A percentile compares a stretch with the other conserved stretches of the same genome.
phyloP scores from a whole-genome alignment of 1,140 invertebrate genomes.

The Probaryconus sp. region DNA sequence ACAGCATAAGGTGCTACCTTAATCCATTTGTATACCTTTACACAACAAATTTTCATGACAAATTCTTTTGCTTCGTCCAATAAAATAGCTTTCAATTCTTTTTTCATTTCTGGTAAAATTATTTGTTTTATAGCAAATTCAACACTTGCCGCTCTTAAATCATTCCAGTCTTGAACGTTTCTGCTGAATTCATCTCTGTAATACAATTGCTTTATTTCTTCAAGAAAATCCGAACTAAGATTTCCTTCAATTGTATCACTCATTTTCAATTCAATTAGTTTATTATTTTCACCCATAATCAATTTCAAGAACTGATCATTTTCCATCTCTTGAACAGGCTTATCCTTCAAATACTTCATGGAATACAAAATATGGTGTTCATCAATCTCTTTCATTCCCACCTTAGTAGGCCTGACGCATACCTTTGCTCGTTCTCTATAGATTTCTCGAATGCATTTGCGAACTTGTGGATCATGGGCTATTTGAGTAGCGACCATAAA shows the following conservation, averaged over 20 bases:
- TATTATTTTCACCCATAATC: conserved; percentile 91
- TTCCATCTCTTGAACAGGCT: conserved; percentile 93
- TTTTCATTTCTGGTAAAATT: conserved; percentile 89
- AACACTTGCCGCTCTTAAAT: conserved; percentile 90
- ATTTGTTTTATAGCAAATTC: conserved; percentile 92
- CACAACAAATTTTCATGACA: conserved; percentile 89
- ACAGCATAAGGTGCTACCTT: conserved; percentile 92
- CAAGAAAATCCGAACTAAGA: conserved; percentile 86
- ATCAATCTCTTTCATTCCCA: conserved; percentile 94
- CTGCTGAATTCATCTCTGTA: conserved; percentile 97
- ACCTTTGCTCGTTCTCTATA: conserved; percentile 94
- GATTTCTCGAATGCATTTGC: conserved; percentile 90
- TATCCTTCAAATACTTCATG: conserved; percentile 97
- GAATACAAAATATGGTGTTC: conserved; percentile 93
- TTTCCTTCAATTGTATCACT: conserved; percentile 89
- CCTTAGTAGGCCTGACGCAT: conserved; percentile 90
- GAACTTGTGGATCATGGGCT: conserved; percentile 92
- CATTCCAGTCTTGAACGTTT: conserved; percentile 98
- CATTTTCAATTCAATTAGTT: conserved; percentile 86
- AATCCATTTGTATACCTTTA: conserved; percentile 94
- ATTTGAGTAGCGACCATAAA: conserved; percentile 97
- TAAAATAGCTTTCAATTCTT: conserved; percentile 90
- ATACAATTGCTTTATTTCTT: conserved; percentile 95
- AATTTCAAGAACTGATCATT: conserved; percentile 95
- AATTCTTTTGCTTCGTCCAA: conserved; percentile 93